Base-by-base conservation (phyloP, 2,113 vertebrate species). In the Cephalopholis sonnerati region DNA sequence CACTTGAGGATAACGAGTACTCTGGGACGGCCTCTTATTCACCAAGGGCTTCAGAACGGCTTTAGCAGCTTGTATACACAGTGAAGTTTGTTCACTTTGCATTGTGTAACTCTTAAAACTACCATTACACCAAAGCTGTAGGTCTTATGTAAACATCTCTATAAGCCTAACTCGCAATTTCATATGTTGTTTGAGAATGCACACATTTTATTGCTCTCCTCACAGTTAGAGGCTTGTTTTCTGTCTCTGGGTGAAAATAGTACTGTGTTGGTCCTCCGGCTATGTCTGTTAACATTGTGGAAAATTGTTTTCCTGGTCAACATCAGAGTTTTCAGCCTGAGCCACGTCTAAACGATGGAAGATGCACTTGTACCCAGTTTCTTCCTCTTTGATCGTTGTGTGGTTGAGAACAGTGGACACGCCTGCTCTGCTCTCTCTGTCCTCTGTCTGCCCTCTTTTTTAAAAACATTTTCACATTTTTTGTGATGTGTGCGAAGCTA, bases 261-360 rank as follows among this genome's bases (percentile, higher is more conserved):
- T 48, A 1, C 44, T 25, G 32, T 59, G 39, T 86, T 80, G 15
- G 8, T 86, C 87, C 81, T 83, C 72, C 67, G 85, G 78, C 78
- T 73, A 24, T 67, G 75, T 77, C 48, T 57, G 55, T 76, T 70
- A 77, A 86, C 77, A 67, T 59, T 75, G 79, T 79, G 55, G 75
- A 81, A 75, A 82, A 79, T 78, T 69, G 77, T 87, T 87, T 86
- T 41, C 39, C 39, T 64, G 63, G 82, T 63, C 79, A 70, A 50
- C 72, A 68, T 80, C 68, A 82, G 46, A 70, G 63, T 83, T 63
- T 85, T 80, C 65, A 62, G 78, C 32, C 32, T 44, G 7, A 63
- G 46, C 65, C 61, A 64, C 53, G 57, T 64, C 29, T 39, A 29
- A 83, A 16, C 1, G 39, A 71, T 24, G 13, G 77, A 69, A 65